These are phyloP conservation scores for Fragum sueziense DNA, from an alignment of 2,888 invertebrate genomes.

Conservation along the genomic window DNA sequence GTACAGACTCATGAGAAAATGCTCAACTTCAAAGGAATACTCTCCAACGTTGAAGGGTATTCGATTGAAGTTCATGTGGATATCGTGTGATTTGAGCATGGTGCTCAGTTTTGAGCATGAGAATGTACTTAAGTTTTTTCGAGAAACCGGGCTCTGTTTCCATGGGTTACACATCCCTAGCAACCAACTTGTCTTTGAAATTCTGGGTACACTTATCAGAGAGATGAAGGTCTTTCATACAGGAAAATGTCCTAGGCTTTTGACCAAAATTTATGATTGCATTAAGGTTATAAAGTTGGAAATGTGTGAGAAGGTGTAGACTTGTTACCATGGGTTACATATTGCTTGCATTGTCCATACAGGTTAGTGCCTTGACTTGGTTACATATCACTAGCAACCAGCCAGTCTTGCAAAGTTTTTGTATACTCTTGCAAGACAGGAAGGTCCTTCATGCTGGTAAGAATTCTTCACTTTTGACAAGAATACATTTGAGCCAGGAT, in stretches of 20 bases:
- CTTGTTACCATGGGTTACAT: not conserved
- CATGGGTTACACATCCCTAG: constrained; percentile 93
- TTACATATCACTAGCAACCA: constrained; percentile 94
- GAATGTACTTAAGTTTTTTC: no score
- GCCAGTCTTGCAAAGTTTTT: constrained; percentile 94
- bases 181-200: constrained; percentile 93
- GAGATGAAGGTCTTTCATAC: constrained; percentile 87
- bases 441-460: constrained; percentile 85
- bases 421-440: constrained; percentile 93
- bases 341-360: constrained; percentile 72
- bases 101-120: no score
- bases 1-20: no score
- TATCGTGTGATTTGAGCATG: no score
- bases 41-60: no score
- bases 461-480: no score
- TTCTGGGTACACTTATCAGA: constrained; percentile 93
- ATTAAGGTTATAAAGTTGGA: no score
- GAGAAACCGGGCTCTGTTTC: constrained; percentile 88
- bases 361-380: constrained; percentile 86
- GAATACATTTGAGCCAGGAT: no score
- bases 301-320: not conserved
- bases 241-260: no score
- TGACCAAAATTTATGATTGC: no score
- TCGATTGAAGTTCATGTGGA: no score
- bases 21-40: no score